A percentile compares a stretch with the other conserved stretches of the same genome.
phyloP scores from a whole-genome alignment of 2,113 vertebrate genomes.

The Nanorana parkeri region DNA sequence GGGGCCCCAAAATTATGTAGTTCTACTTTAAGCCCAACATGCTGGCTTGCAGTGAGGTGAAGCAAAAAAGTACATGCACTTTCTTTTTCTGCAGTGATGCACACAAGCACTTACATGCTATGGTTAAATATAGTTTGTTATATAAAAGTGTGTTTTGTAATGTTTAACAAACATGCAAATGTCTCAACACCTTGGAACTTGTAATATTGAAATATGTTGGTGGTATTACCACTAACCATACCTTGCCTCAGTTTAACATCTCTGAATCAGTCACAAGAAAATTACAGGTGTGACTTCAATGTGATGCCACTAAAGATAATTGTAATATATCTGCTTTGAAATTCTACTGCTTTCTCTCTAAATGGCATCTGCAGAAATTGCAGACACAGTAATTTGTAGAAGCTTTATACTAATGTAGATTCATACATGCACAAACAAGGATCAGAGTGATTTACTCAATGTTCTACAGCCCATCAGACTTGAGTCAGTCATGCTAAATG shows the following conservation, averaged over 20 bases:
- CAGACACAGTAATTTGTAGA: no score
- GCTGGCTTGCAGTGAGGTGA: no score
- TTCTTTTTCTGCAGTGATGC: no score
- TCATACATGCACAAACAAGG: neutral
- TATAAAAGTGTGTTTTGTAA: slow-evolving; percentile 6
- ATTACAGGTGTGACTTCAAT: slow-evolving; percentile 2
- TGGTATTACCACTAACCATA: neutral
- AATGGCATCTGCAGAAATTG: neutral
- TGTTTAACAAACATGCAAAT: slow-evolving; percentile 8
- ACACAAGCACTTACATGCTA: no score
- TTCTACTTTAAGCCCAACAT: no score
- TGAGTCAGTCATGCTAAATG: no score
- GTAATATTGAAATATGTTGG: slow-evolving; percentile 4
- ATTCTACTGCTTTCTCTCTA: neutral
- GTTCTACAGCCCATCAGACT: no score
- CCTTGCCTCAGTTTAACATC: neutral
- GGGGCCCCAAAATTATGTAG: no score
- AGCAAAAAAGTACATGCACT: no score
- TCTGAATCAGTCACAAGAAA: neutral
- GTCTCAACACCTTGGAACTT: slow-evolving; percentile 5
- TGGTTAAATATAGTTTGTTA: no score
- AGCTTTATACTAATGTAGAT: neutral
- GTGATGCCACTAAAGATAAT: neutral
- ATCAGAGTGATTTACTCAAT: neutral
- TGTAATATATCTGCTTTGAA: neutral